Conservation (phyloP, 2,113 vertebrate species). For the Sciurus niger region DNA sequence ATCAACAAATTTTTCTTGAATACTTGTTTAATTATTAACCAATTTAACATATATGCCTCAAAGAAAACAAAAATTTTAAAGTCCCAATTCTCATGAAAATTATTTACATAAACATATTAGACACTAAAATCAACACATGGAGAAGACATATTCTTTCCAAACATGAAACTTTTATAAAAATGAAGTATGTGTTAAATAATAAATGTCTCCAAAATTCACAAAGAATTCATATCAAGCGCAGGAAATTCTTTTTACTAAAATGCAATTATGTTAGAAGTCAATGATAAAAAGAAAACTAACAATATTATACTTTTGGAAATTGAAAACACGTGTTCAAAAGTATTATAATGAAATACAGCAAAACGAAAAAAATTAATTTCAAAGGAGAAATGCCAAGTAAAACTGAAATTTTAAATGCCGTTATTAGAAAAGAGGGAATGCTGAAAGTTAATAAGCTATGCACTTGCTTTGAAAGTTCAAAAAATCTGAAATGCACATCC, state of each 20-base stretch:
- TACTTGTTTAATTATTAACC: neutral
- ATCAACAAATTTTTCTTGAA: neutral
- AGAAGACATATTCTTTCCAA: neutral
- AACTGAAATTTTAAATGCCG: neutral
- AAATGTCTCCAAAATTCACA: neutral
- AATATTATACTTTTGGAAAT: neutral
- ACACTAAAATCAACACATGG: neutral
- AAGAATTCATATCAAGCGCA: neutral
- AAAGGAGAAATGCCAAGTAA: neutral
- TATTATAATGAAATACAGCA: neutral
- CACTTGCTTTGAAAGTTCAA: neutral
- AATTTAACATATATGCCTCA: neutral
- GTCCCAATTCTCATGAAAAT: neutral
- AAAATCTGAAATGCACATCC: neutral
- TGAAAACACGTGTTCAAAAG: neutral
- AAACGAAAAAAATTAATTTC: neutral
- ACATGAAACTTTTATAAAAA: neutral
- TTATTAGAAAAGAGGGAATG: neutral
- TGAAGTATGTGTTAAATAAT: neutral
- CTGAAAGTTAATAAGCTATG: neutral
- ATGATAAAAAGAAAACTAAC: neutral
- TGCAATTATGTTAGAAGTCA: neutral
- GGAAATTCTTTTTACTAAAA: neutral
- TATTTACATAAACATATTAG: neutral
- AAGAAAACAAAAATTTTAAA: slow-evolving; percentile 9